Evolutionary conservation across 2,888 invertebrate genomes (phyloP), one percentile per base, ranked within the genome.

Genomic region (Anoncus sp.): DNA sequence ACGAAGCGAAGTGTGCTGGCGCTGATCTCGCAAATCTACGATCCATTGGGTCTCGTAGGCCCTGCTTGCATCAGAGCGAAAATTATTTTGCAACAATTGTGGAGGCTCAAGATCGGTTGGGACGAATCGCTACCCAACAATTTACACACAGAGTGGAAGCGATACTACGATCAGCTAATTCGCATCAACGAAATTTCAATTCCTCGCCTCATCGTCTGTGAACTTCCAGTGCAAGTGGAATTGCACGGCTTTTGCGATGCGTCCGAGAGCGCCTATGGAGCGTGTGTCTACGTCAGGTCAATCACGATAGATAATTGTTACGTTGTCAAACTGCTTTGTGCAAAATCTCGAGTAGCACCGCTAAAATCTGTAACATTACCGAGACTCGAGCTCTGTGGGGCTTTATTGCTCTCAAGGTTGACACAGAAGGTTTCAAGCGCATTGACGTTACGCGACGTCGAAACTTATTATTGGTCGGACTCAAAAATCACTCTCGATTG

Each of bases 261-360:
- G 0, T 78, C 79, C 0, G 63, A 75, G 27, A 18, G 22, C 1
- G 83, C 69, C 0, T 84, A 83, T 51, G 83, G 82, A 1, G 82
- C 78, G 0, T 78, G 78, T 49, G 57, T 82, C 5, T 83, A 82
- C 53, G 18, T 83, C 1, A 67, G 77, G 22, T 49, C 73, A n/a
- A 14, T 18, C 69, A 3, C 16, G 71, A 22, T 4, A 10, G 12
- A 22, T 10, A 7, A 55, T 40, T 12, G n/a, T 14, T 55, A 47
- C 38, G 20, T 5, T 10, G 49, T 76, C 10, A 6, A 27, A n/a
- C 49, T 87, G 27, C 31, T 87, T 14, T 81, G 78, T 27, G 71
- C 87, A 1, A 87, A 88, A 74, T 81, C 84, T 2, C 62, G 83
- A 20, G 83, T 87, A 7, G 84, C 87, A 12, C 85, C 85, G 6